Percentiles rank a stretch among this genome's conserved stretches.
phyloP scores from a whole-genome alignment of 2,797 vertebrate species.

The Simalia tracyae region DNA sequence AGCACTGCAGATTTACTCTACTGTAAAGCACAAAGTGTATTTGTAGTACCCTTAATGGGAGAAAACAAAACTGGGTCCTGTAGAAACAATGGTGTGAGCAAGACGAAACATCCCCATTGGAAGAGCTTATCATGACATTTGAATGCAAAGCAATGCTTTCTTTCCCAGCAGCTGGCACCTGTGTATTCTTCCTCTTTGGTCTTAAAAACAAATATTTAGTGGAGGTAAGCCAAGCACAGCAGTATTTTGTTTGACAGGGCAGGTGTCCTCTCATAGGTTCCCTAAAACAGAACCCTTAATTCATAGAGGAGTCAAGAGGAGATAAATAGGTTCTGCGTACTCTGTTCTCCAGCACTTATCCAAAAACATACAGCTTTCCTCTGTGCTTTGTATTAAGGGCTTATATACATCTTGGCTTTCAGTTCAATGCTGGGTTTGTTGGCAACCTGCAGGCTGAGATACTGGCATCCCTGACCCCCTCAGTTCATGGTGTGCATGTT shows the following conservation, averaged over 20 bases:
- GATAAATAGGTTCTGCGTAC: neutral
- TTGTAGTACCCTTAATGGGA: constrained; percentile 50
- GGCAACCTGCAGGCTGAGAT: neutral
- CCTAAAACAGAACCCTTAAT: neutral
- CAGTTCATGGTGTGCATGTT: neutral
- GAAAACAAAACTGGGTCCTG: constrained; percentile 46
- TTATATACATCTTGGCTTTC: neutral
- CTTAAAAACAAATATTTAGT: neutral
- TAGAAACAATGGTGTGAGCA: constrained; percentile 36
- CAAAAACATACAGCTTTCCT: neutral
- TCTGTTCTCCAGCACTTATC: neutral
- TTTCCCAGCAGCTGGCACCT: constrained; percentile 10
- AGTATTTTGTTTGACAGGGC: neutral
- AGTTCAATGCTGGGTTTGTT: neutral
- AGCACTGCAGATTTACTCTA: constrained; percentile 51
- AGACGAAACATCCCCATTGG: constrained; percentile 35
- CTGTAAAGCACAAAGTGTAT: constrained; percentile 50
- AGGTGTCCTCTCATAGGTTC: neutral
- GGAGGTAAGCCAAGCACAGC: neutral
- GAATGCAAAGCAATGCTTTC: constrained; percentile 37
- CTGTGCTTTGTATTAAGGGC: neutral
- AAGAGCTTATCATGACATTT: constrained; percentile 31
- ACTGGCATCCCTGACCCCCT: neutral
- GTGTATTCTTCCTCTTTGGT: neutral
- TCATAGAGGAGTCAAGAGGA: neutral